Conservation (phyloP, 2,113 vertebrate genomes). For the Aptenodytes patagonicus region DNA sequence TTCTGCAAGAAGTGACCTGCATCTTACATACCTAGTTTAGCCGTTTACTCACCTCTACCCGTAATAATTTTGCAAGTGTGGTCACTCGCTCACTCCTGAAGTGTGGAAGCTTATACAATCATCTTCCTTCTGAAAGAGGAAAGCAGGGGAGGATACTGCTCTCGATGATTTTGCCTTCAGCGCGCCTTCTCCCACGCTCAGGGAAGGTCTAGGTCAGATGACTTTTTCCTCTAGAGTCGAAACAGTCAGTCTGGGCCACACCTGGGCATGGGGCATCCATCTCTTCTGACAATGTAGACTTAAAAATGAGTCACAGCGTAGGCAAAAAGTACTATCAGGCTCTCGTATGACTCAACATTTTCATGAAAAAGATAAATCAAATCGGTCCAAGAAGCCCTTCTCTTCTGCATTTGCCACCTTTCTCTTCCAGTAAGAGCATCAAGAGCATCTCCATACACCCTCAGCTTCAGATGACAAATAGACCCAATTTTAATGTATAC, state of each 20-base stretch:
- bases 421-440: not conserved
- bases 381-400: not conserved
- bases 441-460: not conserved
- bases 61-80: not conserved
- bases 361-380: not conserved
- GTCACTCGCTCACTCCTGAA: not conserved
- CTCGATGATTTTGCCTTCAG: not conserved
- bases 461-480: not conserved
- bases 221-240: not conserved
- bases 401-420: not conserved
- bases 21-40: not conserved
- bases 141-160: not conserved
- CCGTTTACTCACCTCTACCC: not conserved
- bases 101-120: not conserved
- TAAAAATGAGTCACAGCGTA: not conserved
- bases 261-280: fast-evolving
- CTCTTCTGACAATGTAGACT: not conserved
- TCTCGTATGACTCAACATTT: not conserved
- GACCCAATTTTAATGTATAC: not conserved
- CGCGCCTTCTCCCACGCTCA: not conserved
- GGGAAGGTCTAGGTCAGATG: not conserved
- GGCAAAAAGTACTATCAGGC: not conserved
- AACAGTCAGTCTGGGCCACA: not conserved
- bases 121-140: not conserved
- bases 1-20: not conserved